phyloP scores from a whole-genome alignment of 2,797 vertebrate genomes.

The Dryobates pubescens region DNA sequence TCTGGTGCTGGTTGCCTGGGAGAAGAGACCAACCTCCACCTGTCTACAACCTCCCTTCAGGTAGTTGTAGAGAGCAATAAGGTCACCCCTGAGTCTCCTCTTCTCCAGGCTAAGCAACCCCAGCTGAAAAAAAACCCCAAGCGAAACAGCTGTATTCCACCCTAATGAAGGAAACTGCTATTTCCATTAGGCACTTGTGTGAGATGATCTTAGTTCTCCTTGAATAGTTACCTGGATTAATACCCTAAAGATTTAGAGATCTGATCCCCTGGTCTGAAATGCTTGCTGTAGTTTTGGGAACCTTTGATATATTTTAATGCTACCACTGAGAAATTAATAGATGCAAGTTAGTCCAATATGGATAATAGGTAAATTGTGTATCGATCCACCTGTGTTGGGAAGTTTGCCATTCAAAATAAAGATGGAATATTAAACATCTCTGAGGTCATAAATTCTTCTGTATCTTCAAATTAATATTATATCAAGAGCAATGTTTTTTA shows the following conservation, averaged over 20 bases:
- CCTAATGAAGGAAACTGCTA: not conserved
- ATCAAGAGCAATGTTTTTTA: not conserved
- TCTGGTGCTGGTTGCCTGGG: too few species aligned
- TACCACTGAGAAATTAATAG: not conserved
- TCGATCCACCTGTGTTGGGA: not conserved
- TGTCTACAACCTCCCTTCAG: too few species aligned
- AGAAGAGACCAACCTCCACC: too few species aligned
- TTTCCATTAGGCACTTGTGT: not conserved
- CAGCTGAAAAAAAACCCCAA: too few species aligned
- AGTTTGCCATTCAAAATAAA: slow-evolving; percentile 14
- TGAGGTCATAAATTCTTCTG: not conserved
- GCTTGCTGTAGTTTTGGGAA: not conserved
- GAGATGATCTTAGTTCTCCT: not conserved
- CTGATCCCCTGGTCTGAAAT: not conserved
- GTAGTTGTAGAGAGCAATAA: too few species aligned
- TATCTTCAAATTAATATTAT: not conserved
- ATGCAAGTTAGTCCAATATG: not conserved
- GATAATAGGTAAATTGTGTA: not conserved
- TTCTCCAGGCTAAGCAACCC: too few species aligned
- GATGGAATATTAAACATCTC: not conserved
- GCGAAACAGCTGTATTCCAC: not conserved
- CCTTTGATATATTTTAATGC: not conserved
- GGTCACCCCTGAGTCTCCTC: too few species aligned
- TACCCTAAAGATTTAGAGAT: not conserved
- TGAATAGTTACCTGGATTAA: not conserved